Percentiles rank a stretch among this genome's conserved stretches.
These are phyloP conservation scores for Speoplatyrhinus poulsoni DNA, from an alignment of 2,113 vertebrate genomes.

Conservation along the genomic window DNA sequence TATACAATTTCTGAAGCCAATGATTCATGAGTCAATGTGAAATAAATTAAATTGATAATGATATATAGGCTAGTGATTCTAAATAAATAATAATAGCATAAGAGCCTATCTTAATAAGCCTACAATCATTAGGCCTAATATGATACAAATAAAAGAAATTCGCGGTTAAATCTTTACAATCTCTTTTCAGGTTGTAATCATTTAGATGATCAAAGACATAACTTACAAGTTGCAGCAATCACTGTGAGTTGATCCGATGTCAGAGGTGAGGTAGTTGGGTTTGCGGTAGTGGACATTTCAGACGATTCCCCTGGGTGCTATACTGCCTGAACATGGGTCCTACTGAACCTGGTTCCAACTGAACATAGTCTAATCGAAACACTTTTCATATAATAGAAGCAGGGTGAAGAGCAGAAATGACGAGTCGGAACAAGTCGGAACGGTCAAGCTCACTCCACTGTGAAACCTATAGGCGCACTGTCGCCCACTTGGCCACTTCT, in stretches of 20 bases:
- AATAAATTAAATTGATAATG: too few relatives aligned
- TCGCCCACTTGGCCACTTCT: constrained; percentile 30
- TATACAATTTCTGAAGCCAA: too few relatives aligned
- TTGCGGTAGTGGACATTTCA: constrained; percentile 70
- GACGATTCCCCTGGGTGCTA: constrained; percentile 5
- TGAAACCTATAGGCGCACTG: constrained; percentile 33
- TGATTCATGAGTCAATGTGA: too few relatives aligned
- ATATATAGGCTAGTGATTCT: too few relatives aligned
- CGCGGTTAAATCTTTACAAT: too few relatives aligned
- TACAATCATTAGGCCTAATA: too few relatives aligned
- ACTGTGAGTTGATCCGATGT: constrained; percentile 70
- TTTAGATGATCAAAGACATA: constrained; percentile 1
- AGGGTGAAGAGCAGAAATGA: background rate
- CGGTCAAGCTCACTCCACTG: constrained; percentile 26
- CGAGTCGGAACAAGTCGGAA: background rate
- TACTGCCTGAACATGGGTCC: background rate
- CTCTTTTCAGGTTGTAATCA: background rate
- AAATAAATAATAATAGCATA: too few relatives aligned
- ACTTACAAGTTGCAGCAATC: constrained; percentile 76
- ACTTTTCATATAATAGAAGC: constrained; percentile 39
- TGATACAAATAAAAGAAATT: too few relatives aligned
- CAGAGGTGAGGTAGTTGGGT: constrained; percentile 56
- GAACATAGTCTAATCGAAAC: constrained; percentile 28
- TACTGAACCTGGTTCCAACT: constrained; percentile 36
- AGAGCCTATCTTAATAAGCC: too few relatives aligned